These are phyloP conservation scores for Carcharodon carcharias DNA, from an alignment of 2,797 vertebrate genomes.

Conservation along the genomic window DNA sequence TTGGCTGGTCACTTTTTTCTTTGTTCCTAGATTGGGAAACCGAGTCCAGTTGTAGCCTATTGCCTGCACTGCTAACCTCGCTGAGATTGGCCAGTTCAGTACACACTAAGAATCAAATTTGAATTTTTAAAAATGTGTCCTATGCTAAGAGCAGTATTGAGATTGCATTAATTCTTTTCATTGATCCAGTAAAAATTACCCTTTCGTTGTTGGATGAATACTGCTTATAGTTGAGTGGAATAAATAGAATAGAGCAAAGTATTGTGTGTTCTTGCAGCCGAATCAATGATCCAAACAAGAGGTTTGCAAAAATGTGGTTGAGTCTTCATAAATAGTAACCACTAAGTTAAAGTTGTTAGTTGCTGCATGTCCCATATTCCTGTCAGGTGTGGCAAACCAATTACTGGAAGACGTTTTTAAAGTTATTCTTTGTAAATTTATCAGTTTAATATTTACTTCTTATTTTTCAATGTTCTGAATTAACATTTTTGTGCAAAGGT, in stretches of 20 bases:
- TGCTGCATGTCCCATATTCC: neutral
- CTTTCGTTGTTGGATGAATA: neutral
- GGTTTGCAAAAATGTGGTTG: neutral
- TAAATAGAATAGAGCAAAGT: neutral
- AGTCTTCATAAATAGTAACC: neutral
- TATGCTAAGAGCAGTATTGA: neutral
- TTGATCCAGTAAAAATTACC: neutral
- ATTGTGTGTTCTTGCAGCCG: neutral
- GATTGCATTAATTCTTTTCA: neutral
- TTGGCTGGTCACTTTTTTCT: neutral
- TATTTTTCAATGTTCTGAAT: neutral
- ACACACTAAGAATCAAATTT: neutral
- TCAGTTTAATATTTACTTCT: neutral
- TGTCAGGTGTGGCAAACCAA: neutral
- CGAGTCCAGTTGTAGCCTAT: neutral
- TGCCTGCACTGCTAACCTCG: neutral
- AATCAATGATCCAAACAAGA: neutral
- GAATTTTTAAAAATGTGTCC: neutral
- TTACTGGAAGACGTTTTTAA: neutral
- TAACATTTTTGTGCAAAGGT: neutral
- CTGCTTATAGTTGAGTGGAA: neutral
- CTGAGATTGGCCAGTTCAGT: neutral
- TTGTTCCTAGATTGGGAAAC: neutral
- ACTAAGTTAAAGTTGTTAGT: neutral
- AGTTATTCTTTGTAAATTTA: neutral